Percentiles rank a stretch among this genome's conserved stretches.
phyloP scores from a whole-genome alignment of 1,140 invertebrate genomes.

The Pectinophora gossypiella region DNA sequence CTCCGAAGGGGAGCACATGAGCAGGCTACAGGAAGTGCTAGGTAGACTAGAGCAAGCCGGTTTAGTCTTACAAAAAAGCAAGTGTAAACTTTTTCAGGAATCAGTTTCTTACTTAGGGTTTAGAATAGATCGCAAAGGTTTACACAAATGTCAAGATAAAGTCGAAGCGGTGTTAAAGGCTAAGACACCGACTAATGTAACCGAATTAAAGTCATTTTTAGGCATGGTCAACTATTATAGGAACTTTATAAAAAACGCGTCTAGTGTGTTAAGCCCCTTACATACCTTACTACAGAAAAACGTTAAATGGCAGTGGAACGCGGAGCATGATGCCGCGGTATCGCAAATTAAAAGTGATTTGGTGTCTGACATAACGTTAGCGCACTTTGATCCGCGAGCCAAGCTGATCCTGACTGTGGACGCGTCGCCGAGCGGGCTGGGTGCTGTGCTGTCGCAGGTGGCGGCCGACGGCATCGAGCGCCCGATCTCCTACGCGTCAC shows the following conservation, averaged over 20 bases:
- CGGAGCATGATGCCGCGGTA: background rate
- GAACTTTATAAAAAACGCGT: too few species aligned
- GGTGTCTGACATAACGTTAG: background rate
- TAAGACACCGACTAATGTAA: background rate
- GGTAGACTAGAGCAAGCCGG: slow-evolving; percentile 9
- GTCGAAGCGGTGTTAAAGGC: background rate
- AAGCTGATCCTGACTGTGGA: background rate
- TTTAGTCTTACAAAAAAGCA: slow-evolving; percentile 28
- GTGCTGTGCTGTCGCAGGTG: background rate
- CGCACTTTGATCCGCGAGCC: background rate
- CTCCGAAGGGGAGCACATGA: slow-evolving; percentile 22
- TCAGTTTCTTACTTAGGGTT: slow-evolving; percentile 42
- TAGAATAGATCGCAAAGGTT: slow-evolving; percentile 24
- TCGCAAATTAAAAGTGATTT: background rate
- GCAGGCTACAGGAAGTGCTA: slow-evolving; percentile 17
- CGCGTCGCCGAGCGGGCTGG: background rate
- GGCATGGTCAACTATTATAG: background rate
- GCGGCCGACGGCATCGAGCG: background rate
- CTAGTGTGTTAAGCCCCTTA: background rate
- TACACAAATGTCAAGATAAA: slow-evolving; percentile 25
- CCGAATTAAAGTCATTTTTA: too few species aligned
- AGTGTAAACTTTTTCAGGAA: slow-evolving; percentile 22
- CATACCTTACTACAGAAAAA: background rate
- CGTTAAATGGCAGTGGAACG: background rate
- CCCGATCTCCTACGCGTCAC: slow-evolving; percentile 20